A percentile compares a stretch with the other conserved stretches of the same genome.
phyloP scores from a whole-genome alignment of 1,140 invertebrate genomes.

The Drosophila murphyi region DNA sequence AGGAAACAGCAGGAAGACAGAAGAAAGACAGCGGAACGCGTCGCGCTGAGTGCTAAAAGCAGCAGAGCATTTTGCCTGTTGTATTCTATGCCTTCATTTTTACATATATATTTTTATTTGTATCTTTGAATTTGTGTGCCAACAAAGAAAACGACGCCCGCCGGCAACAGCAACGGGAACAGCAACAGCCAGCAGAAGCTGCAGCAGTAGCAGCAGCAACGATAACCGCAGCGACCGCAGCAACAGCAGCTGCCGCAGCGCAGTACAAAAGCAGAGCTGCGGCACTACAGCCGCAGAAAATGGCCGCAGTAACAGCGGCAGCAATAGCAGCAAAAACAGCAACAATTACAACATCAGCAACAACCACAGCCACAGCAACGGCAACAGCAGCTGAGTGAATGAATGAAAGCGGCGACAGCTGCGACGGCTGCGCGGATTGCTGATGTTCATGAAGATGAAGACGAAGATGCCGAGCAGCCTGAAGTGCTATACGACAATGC shows the following conservation, averaged over 20 bases:
- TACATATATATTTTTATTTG: conserved; percentile 24
- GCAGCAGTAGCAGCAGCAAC: background rate
- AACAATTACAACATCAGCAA: conserved; percentile 17
- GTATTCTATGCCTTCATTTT: conserved; percentile 17
- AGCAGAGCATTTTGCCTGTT: conserved; percentile 8
- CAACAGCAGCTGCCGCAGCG: conserved; percentile 12
- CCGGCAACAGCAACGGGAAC: conserved; percentile 15
- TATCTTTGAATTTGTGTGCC: conserved; percentile 34
- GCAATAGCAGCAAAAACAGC: conserved; percentile 12
- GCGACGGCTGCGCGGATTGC: conserved; percentile 39
- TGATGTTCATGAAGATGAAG: conserved; percentile 45
- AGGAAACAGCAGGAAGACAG: background rate
- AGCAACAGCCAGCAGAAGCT: conserved; percentile 14
- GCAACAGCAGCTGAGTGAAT: conserved; percentile 40
- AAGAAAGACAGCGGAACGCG: conserved; percentile 1
- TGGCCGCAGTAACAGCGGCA: conserved; percentile 33
- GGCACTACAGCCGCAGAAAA: conserved; percentile 40
- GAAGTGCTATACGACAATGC: conserved; percentile 44
- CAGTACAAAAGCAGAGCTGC: conserved; percentile 21
- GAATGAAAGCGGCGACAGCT: conserved; percentile 54
- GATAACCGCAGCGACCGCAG: conserved; percentile 13
- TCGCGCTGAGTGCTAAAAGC: conserved; percentile 41
- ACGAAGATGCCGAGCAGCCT: conserved; percentile 42
- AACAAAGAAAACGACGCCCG: conserved; percentile 47
- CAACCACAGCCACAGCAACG: conserved; percentile 10